Evolutionary conservation across 2,888 invertebrate species (phyloP), one percentile per base, ranked within the genome.

Genomic region (Lepidocyrtinus sp.): DNA sequence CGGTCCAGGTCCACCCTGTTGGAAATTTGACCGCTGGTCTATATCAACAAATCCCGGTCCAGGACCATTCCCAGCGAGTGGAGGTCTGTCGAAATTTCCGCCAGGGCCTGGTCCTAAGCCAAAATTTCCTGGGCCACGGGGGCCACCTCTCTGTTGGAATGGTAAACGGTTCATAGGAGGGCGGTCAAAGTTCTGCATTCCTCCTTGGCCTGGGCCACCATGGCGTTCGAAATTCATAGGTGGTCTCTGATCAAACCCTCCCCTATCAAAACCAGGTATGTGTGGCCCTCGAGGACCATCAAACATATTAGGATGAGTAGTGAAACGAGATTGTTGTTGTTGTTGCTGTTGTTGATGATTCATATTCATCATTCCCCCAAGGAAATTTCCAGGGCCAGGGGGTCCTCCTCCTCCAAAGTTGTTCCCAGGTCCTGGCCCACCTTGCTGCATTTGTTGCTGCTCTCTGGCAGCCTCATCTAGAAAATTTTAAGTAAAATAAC

Each of bases 401-500:
- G 79, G 70, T 15, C 50, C 27, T 15, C 67, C 74, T n/a, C 25
- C 65, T 24, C 65, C 65, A 75, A 79, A 79, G 25, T 73, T 64
- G 17, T 46, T 70, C 5, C 62, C 26, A 0, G 27, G 62, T 2
- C 67, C 55, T n/a, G 50, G 75, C 22, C 75, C 79, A 25, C 55
- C 50, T 45, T 55, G 22, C 24, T 26, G 17, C 17, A 19, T 61
- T 64, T 77, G 81, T 21, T 83, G 83, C 62, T 87, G 87, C 70
- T 87, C 85, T 64, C 87, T 84, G 21, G 86, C 84, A 55, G 86
- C 87, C 63, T 88, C 36, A 9, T 36, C 36, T 12, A 36, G 7
- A 36, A 36, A 12, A 36, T 36, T 36, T 5, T n/a, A 17, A 59
- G 12, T 55, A 27, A 25, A 64, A n/a, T 69, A 22, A 15, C 9